These are phyloP conservation scores for Tapirus indicus DNA, from an alignment of 2,797 vertebrate genomes.

Conservation along the genomic window DNA sequence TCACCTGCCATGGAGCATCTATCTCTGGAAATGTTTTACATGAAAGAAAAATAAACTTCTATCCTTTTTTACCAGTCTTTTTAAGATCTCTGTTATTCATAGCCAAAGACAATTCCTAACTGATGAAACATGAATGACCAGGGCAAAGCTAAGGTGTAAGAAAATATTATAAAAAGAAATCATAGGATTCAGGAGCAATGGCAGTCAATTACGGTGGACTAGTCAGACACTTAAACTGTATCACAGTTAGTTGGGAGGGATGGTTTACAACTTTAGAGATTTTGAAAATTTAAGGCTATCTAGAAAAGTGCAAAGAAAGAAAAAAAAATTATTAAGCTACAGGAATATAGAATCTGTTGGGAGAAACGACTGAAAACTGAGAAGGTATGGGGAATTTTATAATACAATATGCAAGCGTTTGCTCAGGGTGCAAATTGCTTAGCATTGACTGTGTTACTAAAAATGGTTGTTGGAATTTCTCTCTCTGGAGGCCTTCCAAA, in stretches of 20 bases:
- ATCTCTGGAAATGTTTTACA: neutral
- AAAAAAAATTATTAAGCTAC: neutral
- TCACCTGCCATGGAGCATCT: neutral
- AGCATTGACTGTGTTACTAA: slow-evolving; percentile 44
- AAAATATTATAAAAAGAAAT: neutral
- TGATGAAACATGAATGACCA: neutral
- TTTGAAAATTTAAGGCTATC: neutral
- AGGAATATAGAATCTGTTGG: neutral
- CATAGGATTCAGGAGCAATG: neutral
- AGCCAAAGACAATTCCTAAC: neutral
- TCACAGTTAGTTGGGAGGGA: neutral
- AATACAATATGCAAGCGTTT: slow-evolving; percentile 27
- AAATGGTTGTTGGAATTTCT: slow-evolving; percentile 49
- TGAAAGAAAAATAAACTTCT: neutral
- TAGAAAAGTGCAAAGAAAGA: neutral
- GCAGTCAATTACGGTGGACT: neutral
- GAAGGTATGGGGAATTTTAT: neutral
- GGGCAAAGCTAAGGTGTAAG: neutral
- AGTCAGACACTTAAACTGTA: neutral
- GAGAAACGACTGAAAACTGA: slow-evolving; percentile 15
- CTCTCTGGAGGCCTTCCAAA: slow-evolving; percentile 46
- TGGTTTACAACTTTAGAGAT: neutral
- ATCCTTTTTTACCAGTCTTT: neutral
- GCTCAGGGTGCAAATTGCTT: slow-evolving; percentile 42
- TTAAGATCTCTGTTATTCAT: neutral